Conservation (phyloP, 2,888 invertebrate species). For the Anticlea derivata region DNA sequence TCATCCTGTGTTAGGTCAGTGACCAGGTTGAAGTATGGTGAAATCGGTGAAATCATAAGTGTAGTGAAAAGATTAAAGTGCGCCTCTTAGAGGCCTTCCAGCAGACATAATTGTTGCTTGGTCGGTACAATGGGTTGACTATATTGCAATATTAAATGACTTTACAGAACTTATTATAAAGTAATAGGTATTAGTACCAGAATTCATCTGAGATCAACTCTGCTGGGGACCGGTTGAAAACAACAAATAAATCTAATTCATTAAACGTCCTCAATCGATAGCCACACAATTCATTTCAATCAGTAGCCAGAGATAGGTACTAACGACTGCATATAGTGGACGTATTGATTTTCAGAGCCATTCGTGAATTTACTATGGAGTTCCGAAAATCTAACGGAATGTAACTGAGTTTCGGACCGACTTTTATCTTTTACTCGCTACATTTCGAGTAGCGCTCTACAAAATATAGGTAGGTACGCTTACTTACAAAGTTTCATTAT, state of each 20-base stretch:
- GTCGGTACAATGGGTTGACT: no score
- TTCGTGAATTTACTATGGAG: conserved; percentile 5
- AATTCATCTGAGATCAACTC: neutral
- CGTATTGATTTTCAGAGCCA: conserved; percentile 16
- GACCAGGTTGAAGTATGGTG: no score
- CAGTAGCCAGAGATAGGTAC: conserved; percentile 4
- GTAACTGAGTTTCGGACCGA: neutral
- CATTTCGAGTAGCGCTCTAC: neutral
- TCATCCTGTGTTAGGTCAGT: no score
- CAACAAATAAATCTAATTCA: conserved; percentile 7
- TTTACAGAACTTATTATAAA: no score
- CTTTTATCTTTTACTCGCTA: neutral
- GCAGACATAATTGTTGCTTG: no score
- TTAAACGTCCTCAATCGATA: conserved; percentile 6
- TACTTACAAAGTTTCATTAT: no score
- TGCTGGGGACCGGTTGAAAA: neutral
- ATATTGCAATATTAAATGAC: neutral
- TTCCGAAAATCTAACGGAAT: conserved; percentile 1
- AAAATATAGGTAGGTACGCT: neutral
- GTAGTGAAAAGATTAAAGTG: no score
- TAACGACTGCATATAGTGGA: conserved; percentile 14
- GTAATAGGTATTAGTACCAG: no score
- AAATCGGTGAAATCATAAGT: no score
- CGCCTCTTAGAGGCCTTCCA: no score
- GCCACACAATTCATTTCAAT: no score